A percentile compares a stretch with the other conserved stretches of the same genome.
phyloP scores from a whole-genome alignment of 2,113 vertebrate genomes.

The Onychorhynchus coronatus region DNA sequence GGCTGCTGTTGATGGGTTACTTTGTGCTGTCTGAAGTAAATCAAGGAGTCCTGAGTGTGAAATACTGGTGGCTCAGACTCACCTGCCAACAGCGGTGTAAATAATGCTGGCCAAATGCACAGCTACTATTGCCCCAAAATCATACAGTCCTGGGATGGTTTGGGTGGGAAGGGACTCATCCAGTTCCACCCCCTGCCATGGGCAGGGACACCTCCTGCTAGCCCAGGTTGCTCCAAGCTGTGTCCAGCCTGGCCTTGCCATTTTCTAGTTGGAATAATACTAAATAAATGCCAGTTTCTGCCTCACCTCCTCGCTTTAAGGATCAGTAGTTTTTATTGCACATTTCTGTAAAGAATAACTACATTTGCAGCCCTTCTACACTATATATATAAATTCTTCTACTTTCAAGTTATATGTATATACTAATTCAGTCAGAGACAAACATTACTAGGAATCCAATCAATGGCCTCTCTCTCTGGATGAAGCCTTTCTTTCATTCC shows the following conservation, averaged over 20 bases:
- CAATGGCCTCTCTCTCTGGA: neutral
- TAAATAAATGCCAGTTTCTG: neutral
- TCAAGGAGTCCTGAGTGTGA: neutral
- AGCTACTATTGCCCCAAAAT: neutral
- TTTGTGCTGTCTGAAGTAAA: neutral
- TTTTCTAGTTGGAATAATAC: neutral
- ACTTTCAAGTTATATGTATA: neutral
- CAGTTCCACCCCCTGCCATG: neutral
- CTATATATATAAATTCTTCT: neutral
- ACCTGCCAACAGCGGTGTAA: neutral
- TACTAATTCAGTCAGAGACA: neutral
- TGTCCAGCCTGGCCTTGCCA: neutral
- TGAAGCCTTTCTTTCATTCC: neutral
- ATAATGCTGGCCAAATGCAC: neutral
- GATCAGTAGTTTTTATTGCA: neutral
- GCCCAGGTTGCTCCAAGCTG: neutral
- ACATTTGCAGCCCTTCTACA: neutral
- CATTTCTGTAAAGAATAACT: neutral
- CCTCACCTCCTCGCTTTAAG: neutral
- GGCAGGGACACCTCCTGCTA: neutral
- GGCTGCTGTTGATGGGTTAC: neutral
- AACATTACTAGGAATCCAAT: neutral
- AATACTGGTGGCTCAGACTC: neutral
- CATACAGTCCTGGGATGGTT: neutral
- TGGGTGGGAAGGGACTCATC: neutral